Conservation (phyloP, 2,888 invertebrate species). For the Perithous albicinctus region DNA sequence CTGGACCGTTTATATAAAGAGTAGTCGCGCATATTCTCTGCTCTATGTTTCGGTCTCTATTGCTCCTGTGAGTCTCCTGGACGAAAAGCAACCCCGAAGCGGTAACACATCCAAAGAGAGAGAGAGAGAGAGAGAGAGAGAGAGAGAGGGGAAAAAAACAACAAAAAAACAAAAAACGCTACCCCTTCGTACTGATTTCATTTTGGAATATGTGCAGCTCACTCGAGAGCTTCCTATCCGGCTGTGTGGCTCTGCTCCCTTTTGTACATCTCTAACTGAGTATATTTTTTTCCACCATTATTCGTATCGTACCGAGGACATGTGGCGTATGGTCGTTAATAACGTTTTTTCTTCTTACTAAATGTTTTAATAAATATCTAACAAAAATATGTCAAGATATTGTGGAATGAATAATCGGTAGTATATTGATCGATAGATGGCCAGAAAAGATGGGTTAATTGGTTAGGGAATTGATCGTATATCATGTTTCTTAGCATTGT, state of each 20-base stretch:
- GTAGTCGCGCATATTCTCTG: slow-evolving; percentile 68
- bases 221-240: slow-evolving; percentile 62
- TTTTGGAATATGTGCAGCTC: slow-evolving; percentile 73
- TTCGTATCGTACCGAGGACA: slow-evolving; percentile 75
- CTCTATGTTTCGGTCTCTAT: slow-evolving; percentile 46
- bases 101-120: slow-evolving; percentile 53
- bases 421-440: too few species aligned
- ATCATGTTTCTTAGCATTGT: too few species aligned
- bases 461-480: too few species aligned
- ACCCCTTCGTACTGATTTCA: slow-evolving; percentile 77
- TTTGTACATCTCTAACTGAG: slow-evolving; percentile 22
- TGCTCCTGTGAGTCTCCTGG: slow-evolving; percentile 64
- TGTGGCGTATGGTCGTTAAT: slow-evolving; percentile 27
- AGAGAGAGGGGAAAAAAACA: too few species aligned
- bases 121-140: too few species aligned
- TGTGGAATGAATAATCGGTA: too few species aligned
- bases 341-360: slow-evolving; percentile 23
- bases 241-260: slow-evolving; percentile 22
- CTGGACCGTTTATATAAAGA: slow-evolving; percentile 80
- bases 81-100: slow-evolving; percentile 60
- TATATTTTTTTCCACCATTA: slow-evolving; percentile 70
- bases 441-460: too few species aligned
- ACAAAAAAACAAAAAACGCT: slow-evolving; percentile 38
- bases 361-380: too few species aligned
- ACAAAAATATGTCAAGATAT: too few species aligned